Evolutionary conservation across 2,113 vertebrate genomes (phyloP).

Genomic region (Cavia porcellus): DNA sequence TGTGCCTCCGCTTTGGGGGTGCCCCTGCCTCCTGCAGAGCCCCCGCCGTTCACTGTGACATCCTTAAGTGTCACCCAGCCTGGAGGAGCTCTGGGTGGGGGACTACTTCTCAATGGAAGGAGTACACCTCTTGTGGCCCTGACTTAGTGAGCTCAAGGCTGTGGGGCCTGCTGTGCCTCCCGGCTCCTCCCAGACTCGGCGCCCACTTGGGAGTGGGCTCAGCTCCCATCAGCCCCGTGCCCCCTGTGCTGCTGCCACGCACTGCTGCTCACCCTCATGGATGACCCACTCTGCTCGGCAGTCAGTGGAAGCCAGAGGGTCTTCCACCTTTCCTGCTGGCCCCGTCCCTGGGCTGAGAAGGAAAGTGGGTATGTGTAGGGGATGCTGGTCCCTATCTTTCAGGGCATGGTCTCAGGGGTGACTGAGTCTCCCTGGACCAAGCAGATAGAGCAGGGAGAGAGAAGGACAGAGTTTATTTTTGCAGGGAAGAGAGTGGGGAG

Average conservation of each 20-base stretch:
- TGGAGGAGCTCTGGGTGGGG: constrained; percentile 46
- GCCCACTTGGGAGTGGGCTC: not conserved
- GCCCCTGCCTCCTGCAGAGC: constrained; percentile 74
- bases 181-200: not conserved
- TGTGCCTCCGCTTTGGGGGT: constrained; percentile 75
- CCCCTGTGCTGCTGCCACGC: not conserved
- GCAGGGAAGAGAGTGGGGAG: constrained; percentile 65
- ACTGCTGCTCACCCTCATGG: not conserved
- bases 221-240: not conserved
- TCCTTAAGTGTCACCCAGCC: constrained; percentile 44
- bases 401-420: not conserved
- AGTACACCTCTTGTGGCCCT: constrained; percentile 6
- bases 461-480: constrained; percentile 81
- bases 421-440: not conserved
- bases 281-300: not conserved
- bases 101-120: constrained; percentile 7
- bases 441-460: constrained; percentile 44
- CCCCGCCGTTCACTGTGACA: constrained; percentile 79
- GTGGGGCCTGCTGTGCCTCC: not conserved
- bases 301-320: constrained; percentile 35
- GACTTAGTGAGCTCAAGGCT: not conserved
- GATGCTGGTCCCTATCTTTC: constrained; percentile 26
- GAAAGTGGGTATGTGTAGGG: not conserved
- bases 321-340: not conserved
- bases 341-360: not conserved